Evolutionary conservation across 2,797 vertebrate genomes (phyloP).

Genomic region (Acestrorhynchus altus): DNA sequence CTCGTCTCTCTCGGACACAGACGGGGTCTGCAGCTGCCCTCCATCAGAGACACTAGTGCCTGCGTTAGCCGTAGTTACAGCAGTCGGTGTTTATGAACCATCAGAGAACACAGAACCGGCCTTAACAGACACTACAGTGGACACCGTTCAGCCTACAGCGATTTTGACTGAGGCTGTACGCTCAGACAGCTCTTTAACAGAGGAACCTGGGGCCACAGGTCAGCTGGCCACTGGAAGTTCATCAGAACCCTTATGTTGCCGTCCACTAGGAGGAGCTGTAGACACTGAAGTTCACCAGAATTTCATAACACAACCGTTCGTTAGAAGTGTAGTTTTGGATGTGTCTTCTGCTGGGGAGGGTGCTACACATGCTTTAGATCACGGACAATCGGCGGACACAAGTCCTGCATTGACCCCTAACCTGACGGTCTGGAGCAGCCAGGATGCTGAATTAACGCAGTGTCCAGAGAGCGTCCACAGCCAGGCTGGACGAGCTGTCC

Average conservation of each 20-base stretch:
- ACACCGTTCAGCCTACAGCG: neutral
- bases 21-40: neutral
- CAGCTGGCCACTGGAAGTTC: neutral
- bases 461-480: constrained; percentile 37
- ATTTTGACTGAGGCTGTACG: neutral
- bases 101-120: too few relatives aligned
- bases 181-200: neutral
- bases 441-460: constrained; percentile 23
- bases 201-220: neutral
- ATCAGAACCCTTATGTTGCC: neutral
- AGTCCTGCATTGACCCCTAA: neutral
- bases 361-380: neutral
- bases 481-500: constrained; percentile 43
- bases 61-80: neutral
- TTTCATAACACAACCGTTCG: neutral
- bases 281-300: neutral
- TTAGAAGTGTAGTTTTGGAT: neutral
- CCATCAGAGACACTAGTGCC: neutral
- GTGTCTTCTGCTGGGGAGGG: neutral
- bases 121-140: neutral
- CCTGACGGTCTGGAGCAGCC: constrained; percentile 20
- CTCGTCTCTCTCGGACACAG: neutral
- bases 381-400: neutral
- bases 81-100: neutral
- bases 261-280: neutral